Conservation (phyloP, 23 tunicate species). For the Clavelina lepadiformis region DNA sequence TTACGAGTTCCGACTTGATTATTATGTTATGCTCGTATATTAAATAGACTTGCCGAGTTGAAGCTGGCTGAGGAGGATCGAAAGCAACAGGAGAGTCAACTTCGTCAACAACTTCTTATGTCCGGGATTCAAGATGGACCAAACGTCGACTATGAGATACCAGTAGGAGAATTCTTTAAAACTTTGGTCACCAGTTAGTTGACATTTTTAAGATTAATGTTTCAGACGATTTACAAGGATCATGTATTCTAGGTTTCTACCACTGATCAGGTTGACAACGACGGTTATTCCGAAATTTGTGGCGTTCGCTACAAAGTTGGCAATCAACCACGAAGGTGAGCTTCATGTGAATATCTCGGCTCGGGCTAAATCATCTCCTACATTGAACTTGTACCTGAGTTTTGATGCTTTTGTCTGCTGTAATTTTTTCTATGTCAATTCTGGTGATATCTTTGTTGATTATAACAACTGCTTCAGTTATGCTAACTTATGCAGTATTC, state of each 20-base stretch:
- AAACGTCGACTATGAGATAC: constrained; percentile 20
- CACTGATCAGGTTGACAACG: not conserved
- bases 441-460: no score
- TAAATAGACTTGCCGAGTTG: constrained; percentile 60
- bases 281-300: constrained; percentile 62
- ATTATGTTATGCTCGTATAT: not conserved
- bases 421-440: no score
- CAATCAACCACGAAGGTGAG: constrained; percentile 50
- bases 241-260: not conserved
- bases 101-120: constrained; percentile 44
- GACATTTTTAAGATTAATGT: not conserved
- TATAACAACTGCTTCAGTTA: no score
- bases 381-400: no score
- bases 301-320: constrained; percentile 68
- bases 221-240: not conserved
- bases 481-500: no score
- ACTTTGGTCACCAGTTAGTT: not conserved
- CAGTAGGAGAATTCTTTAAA: constrained; percentile 13
- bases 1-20: no score
- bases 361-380: no score
- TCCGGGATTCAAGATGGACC: constrained; percentile 52
- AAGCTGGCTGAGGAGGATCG: constrained; percentile 77
- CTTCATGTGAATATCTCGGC: no score
- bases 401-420: no score
- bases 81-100: constrained; percentile 49